phyloP scores from a whole-genome alignment of 1,140 invertebrate genomes.

The Stegodyphus dumicola region DNA sequence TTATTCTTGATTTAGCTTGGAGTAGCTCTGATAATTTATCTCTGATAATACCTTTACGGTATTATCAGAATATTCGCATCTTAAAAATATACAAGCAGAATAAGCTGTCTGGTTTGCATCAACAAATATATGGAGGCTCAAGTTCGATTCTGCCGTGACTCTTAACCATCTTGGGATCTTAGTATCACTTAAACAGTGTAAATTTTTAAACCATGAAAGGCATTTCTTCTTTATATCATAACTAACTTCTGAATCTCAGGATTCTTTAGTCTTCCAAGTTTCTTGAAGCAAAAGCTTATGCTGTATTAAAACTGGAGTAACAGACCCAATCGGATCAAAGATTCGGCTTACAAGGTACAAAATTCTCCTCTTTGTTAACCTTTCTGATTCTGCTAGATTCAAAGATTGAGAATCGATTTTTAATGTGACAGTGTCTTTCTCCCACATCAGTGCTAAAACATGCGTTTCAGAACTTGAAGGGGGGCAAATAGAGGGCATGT shows the following conservation, averaged over 20 bases:
- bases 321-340: background rate
- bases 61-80: background rate
- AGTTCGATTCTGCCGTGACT: background rate
- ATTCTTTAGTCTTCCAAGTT: slow-evolving; percentile 4
- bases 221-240: slow-evolving; percentile 12
- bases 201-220: slow-evolving; percentile 3
- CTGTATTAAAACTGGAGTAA: slow-evolving; percentile 6
- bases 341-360: background rate
- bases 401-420: slow-evolving; percentile 6
- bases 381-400: background rate
- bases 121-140: slow-evolving; percentile 1
- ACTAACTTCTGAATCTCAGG: background rate
- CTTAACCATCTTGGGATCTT: slow-evolving; percentile 25
- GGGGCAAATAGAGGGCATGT: background rate
- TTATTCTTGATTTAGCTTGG: slow-evolving; percentile 25
- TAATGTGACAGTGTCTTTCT: slow-evolving; percentile 4
- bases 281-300: slow-evolving; percentile 15
- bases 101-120: slow-evolving; percentile 19
- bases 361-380: slow-evolving; percentile 4
- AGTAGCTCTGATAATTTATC: no score
- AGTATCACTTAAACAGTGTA: background rate
- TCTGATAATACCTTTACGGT: background rate
- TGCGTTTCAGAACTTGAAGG: slow-evolving; percentile 5
- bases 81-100: slow-evolving; percentile 2
- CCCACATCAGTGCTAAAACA: slow-evolving; percentile 16